phyloP scores from a whole-genome alignment of 1,140 invertebrate genomes.

The Euura lappo region DNA sequence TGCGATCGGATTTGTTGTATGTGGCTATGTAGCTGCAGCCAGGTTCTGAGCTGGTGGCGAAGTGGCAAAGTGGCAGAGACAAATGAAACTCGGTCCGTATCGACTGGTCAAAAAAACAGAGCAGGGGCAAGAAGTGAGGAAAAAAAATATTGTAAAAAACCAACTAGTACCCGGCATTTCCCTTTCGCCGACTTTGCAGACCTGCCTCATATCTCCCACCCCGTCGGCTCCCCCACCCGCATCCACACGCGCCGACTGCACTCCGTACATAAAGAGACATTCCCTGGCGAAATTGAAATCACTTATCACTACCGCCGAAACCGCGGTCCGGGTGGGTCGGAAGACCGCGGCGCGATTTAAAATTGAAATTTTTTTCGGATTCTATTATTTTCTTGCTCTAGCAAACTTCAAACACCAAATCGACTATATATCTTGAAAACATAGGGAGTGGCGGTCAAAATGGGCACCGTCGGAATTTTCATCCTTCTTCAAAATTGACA shows the following conservation, averaged over 20 bases:
- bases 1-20: too few relatives aligned
- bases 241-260: not conserved
- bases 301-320: not conserved
- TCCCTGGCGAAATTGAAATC: not conserved
- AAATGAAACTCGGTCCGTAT: constrained; percentile 56
- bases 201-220: constrained; percentile 33
- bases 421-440: too few relatives aligned
- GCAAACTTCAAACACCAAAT: too few relatives aligned
- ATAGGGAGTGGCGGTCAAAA: too few relatives aligned
- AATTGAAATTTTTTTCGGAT: too few relatives aligned
- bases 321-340: not conserved
- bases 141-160: constrained; percentile 37
- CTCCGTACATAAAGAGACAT: not conserved
- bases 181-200: constrained; percentile 51
- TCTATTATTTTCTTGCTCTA: too few relatives aligned
- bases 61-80: constrained; percentile 41
- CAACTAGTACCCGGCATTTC: constrained; percentile 46
- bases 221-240: constrained; percentile 16
- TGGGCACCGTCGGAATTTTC: too few relatives aligned
- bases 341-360: too few relatives aligned
- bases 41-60: constrained; percentile 24
- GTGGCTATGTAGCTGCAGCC: not conserved
- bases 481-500: too few relatives aligned
- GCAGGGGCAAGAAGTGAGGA: constrained; percentile 26
- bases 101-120: constrained; percentile 52